Conservation (phyloP, 1,140 invertebrate species). For the Drosophila navojoa region DNA sequence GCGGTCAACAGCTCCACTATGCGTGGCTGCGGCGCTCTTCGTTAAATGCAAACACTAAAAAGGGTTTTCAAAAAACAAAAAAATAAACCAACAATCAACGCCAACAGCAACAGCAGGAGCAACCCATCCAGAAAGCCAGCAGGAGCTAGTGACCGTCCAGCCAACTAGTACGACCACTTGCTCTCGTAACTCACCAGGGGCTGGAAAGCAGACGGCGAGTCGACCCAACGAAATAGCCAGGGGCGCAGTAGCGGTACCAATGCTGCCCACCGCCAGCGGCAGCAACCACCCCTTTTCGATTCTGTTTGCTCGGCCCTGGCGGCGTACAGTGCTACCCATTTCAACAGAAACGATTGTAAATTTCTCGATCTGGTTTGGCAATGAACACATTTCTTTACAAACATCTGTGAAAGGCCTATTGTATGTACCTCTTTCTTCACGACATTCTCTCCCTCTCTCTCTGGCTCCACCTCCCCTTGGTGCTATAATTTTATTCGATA, state of each 20-base stretch:
- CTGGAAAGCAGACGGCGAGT: constrained; percentile 19
- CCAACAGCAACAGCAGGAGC: constrained; percentile 56
- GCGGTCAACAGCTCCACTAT: too few relatives aligned
- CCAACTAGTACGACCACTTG: constrained; percentile 34
- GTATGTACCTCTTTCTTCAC: too few relatives aligned
- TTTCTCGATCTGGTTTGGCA: too few relatives aligned
- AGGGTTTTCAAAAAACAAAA: constrained; percentile 65
- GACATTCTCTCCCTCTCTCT: too few relatives aligned
- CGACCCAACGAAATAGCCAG: constrained; percentile 12
- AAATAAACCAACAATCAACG: constrained; percentile 55
- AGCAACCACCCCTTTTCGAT: constrained; percentile 74
- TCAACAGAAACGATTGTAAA: constrained; percentile 13
- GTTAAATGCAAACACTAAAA: constrained; percentile 82
- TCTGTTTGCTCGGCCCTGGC: constrained; percentile 59
- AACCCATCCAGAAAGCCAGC: constrained; percentile 25
- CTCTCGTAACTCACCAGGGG: constrained; percentile 17
- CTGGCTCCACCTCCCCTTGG: neutral
- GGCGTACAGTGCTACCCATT: constrained; percentile 28
- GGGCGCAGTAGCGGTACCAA: constrained; percentile 12
- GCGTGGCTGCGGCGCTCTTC: constrained; percentile 73
- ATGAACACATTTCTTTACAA: too few relatives aligned
- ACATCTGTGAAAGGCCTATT: too few relatives aligned
- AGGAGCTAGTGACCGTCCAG: constrained; percentile 49
- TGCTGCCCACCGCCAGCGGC: constrained; percentile 25
- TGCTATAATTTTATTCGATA: too few relatives aligned